Evolutionary conservation across 1,140 invertebrate species (phyloP).

Genomic region (Pygmarrhopalites habei): DNA sequence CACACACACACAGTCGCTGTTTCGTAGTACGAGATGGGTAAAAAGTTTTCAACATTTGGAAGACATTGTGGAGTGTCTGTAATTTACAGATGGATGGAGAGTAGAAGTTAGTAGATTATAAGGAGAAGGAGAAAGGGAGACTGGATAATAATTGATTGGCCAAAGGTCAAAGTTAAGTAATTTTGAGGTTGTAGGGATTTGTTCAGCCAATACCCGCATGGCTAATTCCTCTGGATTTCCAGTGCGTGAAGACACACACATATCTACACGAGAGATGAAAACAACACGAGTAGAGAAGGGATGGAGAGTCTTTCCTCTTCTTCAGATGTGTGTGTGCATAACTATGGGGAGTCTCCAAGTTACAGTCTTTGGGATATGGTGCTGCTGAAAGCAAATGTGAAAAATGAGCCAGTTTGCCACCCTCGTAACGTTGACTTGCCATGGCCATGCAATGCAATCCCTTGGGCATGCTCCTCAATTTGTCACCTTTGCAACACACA

Average conservation of each 20-base stretch:
- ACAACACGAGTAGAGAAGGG: background rate
- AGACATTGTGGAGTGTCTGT: background rate
- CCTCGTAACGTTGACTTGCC: conserved; percentile 16
- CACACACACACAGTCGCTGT: background rate
- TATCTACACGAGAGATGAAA: background rate
- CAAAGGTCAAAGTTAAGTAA: conserved; percentile 17
- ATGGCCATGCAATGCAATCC: conserved; percentile 27
- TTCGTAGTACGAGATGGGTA: no score
- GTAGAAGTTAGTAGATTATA: no score
- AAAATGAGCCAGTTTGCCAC: conserved; percentile 28
- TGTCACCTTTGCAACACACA: conserved; percentile 24
- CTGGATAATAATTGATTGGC: conserved; percentile 3
- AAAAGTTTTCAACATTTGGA: no score
- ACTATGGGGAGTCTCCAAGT: background rate
- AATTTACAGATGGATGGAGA: background rate
- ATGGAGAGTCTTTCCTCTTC: background rate
- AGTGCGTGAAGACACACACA: background rate
- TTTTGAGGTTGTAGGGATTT: conserved; percentile 10
- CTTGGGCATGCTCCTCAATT: conserved; percentile 29
- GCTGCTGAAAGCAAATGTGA: conserved; percentile 25
- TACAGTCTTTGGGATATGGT: background rate
- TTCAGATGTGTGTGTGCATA: background rate
- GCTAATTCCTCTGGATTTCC: background rate
- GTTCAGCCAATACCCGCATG: background rate
- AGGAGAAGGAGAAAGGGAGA: background rate